A percentile compares a stretch with the other conserved stretches of the same genome.
Conservation (phyloP, 2,888 invertebrate species). For the Meiosimyza decipiens region DNA sequence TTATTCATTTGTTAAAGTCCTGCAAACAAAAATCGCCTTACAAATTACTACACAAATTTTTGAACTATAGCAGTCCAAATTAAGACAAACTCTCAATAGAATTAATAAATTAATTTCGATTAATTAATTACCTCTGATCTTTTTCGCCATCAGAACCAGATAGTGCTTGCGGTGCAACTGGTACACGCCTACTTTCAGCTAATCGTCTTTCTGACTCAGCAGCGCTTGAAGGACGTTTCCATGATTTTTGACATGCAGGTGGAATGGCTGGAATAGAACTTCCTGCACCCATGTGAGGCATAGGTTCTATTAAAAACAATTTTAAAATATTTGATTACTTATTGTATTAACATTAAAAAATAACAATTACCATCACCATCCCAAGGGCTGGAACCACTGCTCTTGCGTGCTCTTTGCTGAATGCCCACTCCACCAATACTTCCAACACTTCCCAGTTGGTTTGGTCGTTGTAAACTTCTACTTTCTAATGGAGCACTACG, state of each 20-base stretch:
- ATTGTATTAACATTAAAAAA: conserved; percentile 3
- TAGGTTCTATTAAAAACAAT: conserved; percentile 49
- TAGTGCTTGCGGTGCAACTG: conserved; percentile 54
- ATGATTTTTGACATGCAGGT: conserved; percentile 62
- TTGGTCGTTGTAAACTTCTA: conserved; percentile 63
- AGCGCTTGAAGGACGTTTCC: conserved; percentile 72
- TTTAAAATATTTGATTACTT: too few species aligned
- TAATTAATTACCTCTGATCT: conserved; percentile 66
- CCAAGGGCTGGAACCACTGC: conserved; percentile 70
- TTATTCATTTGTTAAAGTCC: too few species aligned
- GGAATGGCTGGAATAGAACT: conserved; percentile 19
- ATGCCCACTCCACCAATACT: conserved; percentile 42
- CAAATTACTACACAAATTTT: too few species aligned
- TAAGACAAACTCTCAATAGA: too few species aligned
- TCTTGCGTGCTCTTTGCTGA: conserved; percentile 61
- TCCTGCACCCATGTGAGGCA: conserved; percentile 40
- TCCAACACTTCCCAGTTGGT: conserved; percentile 53
- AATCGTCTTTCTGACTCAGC: conserved; percentile 70
- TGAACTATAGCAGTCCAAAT: too few species aligned
- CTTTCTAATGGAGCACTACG: conserved; percentile 47
- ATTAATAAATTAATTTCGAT: background rate
- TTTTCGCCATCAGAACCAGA: conserved; percentile 71
- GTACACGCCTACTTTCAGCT: conserved; percentile 60
- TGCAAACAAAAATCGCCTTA: too few species aligned
- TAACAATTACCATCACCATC: conserved; percentile 67